These are phyloP conservation scores for Setipinna tenuifilis DNA, from an alignment of 2,797 vertebrate genomes.

Conservation along the genomic window DNA sequence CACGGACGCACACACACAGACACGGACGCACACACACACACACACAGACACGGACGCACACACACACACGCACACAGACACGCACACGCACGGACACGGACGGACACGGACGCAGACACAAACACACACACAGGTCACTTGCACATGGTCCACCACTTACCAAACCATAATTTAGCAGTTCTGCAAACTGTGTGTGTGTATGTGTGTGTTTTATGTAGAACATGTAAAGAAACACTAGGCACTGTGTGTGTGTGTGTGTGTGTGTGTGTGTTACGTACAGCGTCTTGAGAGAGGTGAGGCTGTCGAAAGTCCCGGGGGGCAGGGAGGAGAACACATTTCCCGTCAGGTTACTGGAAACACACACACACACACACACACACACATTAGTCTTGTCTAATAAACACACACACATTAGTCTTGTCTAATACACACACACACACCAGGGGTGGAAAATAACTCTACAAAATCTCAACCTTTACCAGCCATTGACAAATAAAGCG, in stretches of 20 bases:
- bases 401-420: neutral
- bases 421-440: neutral
- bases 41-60: neutral
- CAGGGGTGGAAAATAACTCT: too few species aligned
- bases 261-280: slow-evolving; percentile 81
- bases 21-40: neutral
- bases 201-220: neutral
- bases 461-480: too few species aligned
- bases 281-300: slow-evolving; percentile 86
- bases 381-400: neutral
- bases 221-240: too few species aligned
- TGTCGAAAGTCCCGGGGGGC: slow-evolving; percentile 90
- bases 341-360: slow-evolving; percentile 86
- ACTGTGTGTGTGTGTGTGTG: neutral
- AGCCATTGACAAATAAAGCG: too few species aligned
- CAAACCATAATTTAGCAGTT: too few species aligned
- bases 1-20: neutral
- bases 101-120: neutral
- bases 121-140: neutral
- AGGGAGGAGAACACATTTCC: slow-evolving; percentile 95
- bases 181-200: neutral
- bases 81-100: neutral
- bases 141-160: too few species aligned
- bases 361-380: slow-evolving; percentile 22
- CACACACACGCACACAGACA: neutral